phyloP scores from a whole-genome alignment of 2,797 vertebrate genomes.

The Sylvia borin region DNA sequence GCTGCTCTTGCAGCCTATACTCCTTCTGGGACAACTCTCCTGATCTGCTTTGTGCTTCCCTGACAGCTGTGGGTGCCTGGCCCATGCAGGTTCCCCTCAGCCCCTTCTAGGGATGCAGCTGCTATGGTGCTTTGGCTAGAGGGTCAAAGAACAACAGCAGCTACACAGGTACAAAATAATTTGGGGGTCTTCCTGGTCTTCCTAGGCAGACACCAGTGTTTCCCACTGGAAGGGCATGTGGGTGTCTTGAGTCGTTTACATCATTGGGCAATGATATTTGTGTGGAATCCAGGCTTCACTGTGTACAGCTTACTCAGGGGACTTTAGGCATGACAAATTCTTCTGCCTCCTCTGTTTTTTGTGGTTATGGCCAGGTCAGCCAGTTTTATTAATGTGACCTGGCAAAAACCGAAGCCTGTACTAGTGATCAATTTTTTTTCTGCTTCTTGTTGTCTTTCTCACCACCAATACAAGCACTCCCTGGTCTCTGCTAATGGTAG shows the following conservation, averaged over 20 bases:
- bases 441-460: background rate
- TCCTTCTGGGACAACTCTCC: background rate
- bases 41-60: background rate
- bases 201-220: background rate
- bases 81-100: fast-evolving
- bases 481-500: background rate
- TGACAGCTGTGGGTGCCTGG: background rate
- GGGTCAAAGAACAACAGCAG: background rate
- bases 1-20: background rate
- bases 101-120: background rate
- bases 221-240: background rate
- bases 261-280: background rate
- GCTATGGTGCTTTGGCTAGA: background rate
- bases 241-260: background rate
- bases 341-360: background rate
- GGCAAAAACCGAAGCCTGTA: background rate
- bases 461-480: background rate
- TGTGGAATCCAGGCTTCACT: background rate
- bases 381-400: background rate
- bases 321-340: background rate
- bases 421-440: background rate
- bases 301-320: background rate
- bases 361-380: background rate
- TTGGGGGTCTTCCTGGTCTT: background rate
- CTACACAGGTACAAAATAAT: fast-evolving